phyloP scores from a whole-genome alignment of 1,140 invertebrate genomes.

The Andrena cerasifolii region DNA sequence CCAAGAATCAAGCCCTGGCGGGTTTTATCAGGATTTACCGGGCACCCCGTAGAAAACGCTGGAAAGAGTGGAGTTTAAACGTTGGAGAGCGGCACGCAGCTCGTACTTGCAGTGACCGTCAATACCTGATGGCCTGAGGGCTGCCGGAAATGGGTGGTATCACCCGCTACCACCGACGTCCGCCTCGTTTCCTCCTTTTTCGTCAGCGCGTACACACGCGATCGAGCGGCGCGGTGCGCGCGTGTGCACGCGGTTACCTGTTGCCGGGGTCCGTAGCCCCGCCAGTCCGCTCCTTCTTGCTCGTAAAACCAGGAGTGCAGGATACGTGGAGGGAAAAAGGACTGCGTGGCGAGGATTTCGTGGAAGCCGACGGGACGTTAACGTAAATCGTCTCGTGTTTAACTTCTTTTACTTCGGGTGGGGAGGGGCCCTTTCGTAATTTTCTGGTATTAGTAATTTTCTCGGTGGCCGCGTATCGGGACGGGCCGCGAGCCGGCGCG shows the following conservation, averaged over 20 bases:
- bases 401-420: slow-evolving; percentile 43
- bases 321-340: slow-evolving; percentile 48
- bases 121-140: slow-evolving; percentile 53
- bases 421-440: slow-evolving; percentile 33
- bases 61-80: slow-evolving; percentile 2
- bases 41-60: not conserved
- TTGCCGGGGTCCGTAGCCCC: slow-evolving; percentile 23
- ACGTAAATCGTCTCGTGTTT: slow-evolving; percentile 49
- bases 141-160: slow-evolving; percentile 76
- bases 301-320: slow-evolving; percentile 45
- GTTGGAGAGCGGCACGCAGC: slow-evolving; percentile 7
- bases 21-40: no score
- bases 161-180: slow-evolving; percentile 74
- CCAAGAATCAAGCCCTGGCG: no score
- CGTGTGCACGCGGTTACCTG: slow-evolving; percentile 36
- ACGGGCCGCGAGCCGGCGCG: not conserved
- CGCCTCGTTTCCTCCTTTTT: slow-evolving; percentile 68
- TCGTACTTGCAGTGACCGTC: slow-evolving; percentile 2
- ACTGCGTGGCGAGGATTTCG: slow-evolving; percentile 45
- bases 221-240: slow-evolving; percentile 47
- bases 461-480: slow-evolving; percentile 12
- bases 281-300: slow-evolving; percentile 42
- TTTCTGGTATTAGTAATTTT: slow-evolving; percentile 44
- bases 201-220: slow-evolving; percentile 64
- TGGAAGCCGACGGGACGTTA: slow-evolving; percentile 44